These are phyloP conservation scores for Pemphredon lugubris DNA, from an alignment of 2,888 invertebrate species.

Conservation along the genomic window DNA sequence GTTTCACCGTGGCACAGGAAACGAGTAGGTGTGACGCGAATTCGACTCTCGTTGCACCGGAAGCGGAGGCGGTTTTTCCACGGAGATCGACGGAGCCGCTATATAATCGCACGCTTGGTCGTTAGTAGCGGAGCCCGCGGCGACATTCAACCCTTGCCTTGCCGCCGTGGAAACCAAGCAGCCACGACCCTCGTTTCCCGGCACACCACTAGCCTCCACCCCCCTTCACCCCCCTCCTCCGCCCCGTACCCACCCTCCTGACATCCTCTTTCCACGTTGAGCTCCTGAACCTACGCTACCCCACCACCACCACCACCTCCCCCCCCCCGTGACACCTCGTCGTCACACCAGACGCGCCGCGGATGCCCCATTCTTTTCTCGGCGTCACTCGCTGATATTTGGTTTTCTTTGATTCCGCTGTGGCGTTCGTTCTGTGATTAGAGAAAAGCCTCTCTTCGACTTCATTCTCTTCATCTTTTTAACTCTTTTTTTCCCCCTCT, in stretches of 20 bases:
- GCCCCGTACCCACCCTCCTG: conserved; percentile 42
- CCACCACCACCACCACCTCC: conserved; percentile 56
- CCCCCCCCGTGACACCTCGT: conserved; percentile 57
- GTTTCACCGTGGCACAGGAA: conserved; percentile 32
- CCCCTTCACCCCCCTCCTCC: conserved; percentile 46
- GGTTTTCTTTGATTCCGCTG: conserved; percentile 66
- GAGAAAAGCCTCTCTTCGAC: conserved; percentile 58
- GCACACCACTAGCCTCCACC: conserved; percentile 43
- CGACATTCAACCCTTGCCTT: conserved; percentile 75
- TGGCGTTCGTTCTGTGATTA: conserved; percentile 63
- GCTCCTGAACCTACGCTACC: conserved; percentile 48
- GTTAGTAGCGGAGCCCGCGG: conserved; percentile 71
- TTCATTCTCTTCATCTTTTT: conserved; percentile 15
- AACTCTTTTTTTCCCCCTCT: background rate
- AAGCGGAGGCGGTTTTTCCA: conserved; percentile 67
- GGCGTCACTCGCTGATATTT: conserved; percentile 63
- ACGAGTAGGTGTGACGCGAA: conserved; percentile 38
- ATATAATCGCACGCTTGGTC: conserved; percentile 71
- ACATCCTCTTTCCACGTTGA: conserved; percentile 45
- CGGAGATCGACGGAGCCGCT: conserved; percentile 65
- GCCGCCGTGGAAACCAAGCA: conserved; percentile 61
- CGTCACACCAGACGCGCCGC: conserved; percentile 45
- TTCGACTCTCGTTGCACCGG: conserved; percentile 59
- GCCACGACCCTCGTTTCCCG: conserved; percentile 59
- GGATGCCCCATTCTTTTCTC: conserved; percentile 57